These are phyloP conservation scores for Propsilocerus akamusi DNA, from an alignment of 1,140 invertebrate genomes.

Conservation along the genomic window DNA sequence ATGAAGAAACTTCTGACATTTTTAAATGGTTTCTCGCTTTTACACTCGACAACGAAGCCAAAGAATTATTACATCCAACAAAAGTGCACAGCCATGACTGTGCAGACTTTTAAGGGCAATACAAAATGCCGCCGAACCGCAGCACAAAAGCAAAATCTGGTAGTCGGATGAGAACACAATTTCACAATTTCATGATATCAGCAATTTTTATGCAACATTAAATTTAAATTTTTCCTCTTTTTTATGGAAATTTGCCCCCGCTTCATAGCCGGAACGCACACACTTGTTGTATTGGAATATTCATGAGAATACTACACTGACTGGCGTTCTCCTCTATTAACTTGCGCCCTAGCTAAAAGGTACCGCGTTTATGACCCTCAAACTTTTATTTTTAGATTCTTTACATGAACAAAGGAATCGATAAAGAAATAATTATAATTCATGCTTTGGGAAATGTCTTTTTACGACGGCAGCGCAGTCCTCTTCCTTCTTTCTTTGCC, in stretches of 20 bases:
- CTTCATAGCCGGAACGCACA: too few relatives aligned
- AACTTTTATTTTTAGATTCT: too few relatives aligned
- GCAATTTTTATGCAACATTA: slow-evolving; percentile 1
- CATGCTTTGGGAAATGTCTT: too few relatives aligned
- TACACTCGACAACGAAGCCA: neutral
- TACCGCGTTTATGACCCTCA: too few relatives aligned
- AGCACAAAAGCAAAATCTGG: neutral
- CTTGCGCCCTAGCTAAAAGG: too few relatives aligned
- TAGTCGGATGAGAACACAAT: neutral
- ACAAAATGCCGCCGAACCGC: neutral
- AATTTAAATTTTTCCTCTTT: neutral
- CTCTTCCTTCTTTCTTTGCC: too few relatives aligned
- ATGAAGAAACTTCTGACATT: slow-evolving; percentile 1
- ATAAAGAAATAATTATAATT: too few relatives aligned
- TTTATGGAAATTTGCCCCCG: slow-evolving; percentile 2
- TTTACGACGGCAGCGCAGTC: too few relatives aligned
- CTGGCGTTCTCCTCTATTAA: too few relatives aligned
- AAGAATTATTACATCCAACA: neutral
- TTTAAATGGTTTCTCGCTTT: neutral
- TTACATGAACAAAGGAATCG: too few relatives aligned
- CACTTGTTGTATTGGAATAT: too few relatives aligned
- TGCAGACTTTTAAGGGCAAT: neutral
- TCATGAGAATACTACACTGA: too few relatives aligned
- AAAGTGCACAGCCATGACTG: neutral
- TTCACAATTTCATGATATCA: slow-evolving; percentile 1